phyloP scores from a whole-genome alignment of 2,797 vertebrate genomes.

The Cossypha dichroa region DNA sequence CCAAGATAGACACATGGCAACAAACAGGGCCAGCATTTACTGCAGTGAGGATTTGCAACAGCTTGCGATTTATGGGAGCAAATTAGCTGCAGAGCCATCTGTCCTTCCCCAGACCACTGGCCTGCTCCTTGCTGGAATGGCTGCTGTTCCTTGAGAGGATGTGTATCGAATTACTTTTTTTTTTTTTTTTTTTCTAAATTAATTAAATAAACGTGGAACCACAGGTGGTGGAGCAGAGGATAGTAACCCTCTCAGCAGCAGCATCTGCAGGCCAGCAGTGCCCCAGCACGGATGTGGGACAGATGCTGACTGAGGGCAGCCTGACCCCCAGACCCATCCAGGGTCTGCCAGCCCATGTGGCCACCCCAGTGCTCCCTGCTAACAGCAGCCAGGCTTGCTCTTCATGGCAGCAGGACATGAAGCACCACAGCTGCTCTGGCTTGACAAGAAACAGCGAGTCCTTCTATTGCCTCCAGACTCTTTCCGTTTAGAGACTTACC shows the following conservation, averaged over 20 bases:
- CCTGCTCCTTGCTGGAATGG: neutral
- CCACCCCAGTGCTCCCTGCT: neutral
- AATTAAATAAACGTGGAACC: neutral
- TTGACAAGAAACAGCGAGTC: neutral
- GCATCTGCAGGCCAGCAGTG: neutral
- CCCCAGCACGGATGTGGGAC: rapidly evolving
- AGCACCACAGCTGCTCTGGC: neutral
- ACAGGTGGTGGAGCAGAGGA: neutral
- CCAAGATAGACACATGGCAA: neutral
- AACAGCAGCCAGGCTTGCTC: neutral
- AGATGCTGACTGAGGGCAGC: neutral
- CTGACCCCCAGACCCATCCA: neutral
- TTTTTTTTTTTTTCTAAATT: neutral
- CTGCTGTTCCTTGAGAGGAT: neutral
- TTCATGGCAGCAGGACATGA: neutral
- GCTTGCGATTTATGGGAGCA: neutral
- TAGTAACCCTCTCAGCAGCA: neutral
- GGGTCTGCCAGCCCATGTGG: neutral
- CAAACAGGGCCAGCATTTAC: neutral
- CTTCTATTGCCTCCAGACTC: neutral
- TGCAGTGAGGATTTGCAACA: neutral
- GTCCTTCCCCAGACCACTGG: neutral
- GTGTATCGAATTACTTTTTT: neutral
- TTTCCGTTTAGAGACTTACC: neutral
- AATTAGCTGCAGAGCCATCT: neutral